Evolutionary conservation across 2,797 vertebrate genomes (phyloP).

Genomic region (Myoxocephalus aenaeus): DNA sequence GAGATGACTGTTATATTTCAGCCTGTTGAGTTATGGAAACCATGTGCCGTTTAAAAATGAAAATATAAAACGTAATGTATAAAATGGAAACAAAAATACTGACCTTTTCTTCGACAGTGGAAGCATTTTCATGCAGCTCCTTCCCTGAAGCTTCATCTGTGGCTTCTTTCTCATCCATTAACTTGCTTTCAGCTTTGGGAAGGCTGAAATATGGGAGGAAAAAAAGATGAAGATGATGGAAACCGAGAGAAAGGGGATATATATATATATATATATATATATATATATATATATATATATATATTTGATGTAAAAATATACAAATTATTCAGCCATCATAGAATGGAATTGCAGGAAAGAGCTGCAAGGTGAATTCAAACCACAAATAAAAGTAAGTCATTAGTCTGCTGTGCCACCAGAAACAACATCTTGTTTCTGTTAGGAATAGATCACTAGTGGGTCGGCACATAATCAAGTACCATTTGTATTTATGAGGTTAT

Average conservation of each 20-base stretch:
- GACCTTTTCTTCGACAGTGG: conserved; percentile 65
- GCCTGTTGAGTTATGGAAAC: conserved; percentile 22
- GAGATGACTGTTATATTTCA: conserved; percentile 25
- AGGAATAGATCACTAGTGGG: neutral
- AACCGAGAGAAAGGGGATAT: neutral
- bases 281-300: neutral
- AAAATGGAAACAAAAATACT: conserved; percentile 7
- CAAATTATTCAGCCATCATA: neutral
- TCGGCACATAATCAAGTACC: neutral
- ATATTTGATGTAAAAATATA: neutral
- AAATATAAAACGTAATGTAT: neutral
- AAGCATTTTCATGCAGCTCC: conserved; percentile 26
- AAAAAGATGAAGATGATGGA: conserved; percentile 1
- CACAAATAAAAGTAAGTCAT: neutral
- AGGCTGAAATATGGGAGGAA: conserved; percentile 43
- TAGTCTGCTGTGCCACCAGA: neutral
- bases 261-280: neutral
- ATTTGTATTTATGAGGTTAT: neutral
- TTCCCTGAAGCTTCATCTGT: conserved; percentile 35
- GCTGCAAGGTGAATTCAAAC: neutral
- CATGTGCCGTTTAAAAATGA: conserved; percentile 7
- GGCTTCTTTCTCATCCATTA: conserved; percentile 53
- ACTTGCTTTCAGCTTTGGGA: conserved; percentile 35
- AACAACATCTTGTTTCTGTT: neutral
- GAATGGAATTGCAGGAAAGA: neutral